These are phyloP conservation scores for Crossaster papposus DNA, from an alignment of 53 echinoderm and acorn worm species.

Conservation along the genomic window DNA sequence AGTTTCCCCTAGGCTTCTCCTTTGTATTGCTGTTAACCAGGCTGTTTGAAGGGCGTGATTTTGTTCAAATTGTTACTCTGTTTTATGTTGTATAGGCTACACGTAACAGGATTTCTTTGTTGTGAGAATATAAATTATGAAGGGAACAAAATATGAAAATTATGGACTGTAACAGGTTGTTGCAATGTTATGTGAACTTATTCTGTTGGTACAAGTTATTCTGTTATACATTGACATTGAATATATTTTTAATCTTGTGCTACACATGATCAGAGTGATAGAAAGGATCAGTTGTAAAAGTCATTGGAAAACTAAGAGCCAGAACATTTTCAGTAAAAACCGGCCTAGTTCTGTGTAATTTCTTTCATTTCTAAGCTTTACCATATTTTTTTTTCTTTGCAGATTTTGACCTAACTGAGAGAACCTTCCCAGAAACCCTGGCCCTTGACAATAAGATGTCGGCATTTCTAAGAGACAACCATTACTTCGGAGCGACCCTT, in stretches of 20 bases:
- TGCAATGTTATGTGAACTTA: too few relatives aligned
- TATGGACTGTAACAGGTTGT: too few relatives aligned
- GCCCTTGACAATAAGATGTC: conserved; percentile 63
- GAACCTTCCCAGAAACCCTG: conserved; percentile 45
- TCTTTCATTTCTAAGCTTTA: neutral
- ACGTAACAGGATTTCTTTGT: too few relatives aligned
- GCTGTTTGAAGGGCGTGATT: neutral
- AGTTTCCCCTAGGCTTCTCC: neutral
- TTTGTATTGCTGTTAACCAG: neutral
- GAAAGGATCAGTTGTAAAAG: too few relatives aligned
- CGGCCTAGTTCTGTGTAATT: neutral
- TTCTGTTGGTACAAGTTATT: too few relatives aligned
- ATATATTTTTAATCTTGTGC: too few relatives aligned
- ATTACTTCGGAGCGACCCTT: conserved; percentile 82
- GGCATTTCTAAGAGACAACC: conserved; percentile 80
- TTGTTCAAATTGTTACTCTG: neutral
- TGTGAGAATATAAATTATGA: too few relatives aligned
- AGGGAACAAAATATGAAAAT: too few relatives aligned
- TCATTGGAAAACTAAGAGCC: too few relatives aligned
- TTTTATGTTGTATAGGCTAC: neutral
- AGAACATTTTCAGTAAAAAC: neutral
- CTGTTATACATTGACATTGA: too few relatives aligned
- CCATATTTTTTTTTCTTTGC: neutral
- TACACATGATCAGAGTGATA: too few relatives aligned
- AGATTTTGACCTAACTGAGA: conserved; percentile 30